These are phyloP conservation scores for Xanthorhoe spadicearia DNA, from an alignment of 2,888 invertebrate species.

Conservation along the genomic window DNA sequence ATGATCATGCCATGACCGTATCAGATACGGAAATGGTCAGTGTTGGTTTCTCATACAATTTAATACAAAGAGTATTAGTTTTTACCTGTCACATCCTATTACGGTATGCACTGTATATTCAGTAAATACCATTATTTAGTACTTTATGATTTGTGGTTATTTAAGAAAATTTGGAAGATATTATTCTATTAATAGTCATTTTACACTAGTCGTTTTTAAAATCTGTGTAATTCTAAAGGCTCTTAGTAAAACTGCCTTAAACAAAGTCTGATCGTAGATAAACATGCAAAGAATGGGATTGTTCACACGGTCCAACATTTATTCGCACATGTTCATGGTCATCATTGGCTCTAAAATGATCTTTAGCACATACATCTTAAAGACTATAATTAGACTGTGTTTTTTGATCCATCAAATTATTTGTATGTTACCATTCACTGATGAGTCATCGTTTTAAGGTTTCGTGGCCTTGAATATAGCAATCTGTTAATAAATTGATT, in stretches of 20 bases:
- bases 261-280: constrained; percentile 23
- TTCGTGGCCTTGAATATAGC: constrained; percentile 40
- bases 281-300: constrained; percentile 21
- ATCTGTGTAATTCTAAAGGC: constrained; percentile 11
- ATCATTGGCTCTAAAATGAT: constrained; percentile 29
- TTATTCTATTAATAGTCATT: background rate
- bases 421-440: constrained; percentile 47
- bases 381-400: constrained; percentile 43
- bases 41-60: no score
- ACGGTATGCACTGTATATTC: no score
- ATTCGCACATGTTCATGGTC: constrained; percentile 58
- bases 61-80: no score
- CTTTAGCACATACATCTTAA: constrained; percentile 45
- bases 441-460: constrained; percentile 32
- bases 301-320: constrained; percentile 47
- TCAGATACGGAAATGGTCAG: no score
- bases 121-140: background rate
- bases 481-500: constrained; percentile 23
- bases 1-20: no score
- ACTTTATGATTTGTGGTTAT: no score
- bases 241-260: constrained; percentile 18
- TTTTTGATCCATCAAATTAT: constrained; percentile 32
- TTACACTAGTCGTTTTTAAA: constrained; percentile 3
- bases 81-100: no score
- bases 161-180: no score